Conservation (phyloP, 2,797 vertebrate genomes). For the Sebastes minor region DNA sequence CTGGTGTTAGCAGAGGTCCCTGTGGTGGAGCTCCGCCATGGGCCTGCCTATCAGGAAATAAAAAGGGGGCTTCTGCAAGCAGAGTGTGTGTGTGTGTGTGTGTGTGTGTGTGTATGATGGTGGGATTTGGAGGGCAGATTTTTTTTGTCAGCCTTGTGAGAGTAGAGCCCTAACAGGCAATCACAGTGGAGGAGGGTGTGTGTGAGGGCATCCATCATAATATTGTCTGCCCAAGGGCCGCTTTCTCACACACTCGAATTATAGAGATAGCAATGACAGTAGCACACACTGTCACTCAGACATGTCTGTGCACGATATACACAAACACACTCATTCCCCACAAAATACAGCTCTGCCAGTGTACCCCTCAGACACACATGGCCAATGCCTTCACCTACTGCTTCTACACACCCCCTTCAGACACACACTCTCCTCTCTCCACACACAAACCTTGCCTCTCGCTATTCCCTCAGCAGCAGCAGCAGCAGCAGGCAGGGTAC, state of each 20-base stretch:
- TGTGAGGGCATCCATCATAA: conserved; percentile 79
- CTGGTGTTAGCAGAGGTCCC: conserved; percentile 58
- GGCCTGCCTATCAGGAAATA: conserved; percentile 63
- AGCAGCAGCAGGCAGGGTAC: conserved; percentile 52
- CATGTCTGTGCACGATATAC: conserved; percentile 47
- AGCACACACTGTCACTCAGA: conserved; percentile 73
- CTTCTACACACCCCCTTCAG: conserved; percentile 32
- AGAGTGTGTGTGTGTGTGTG: neutral
- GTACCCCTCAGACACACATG: conserved; percentile 26
- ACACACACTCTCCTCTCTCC: neutral
- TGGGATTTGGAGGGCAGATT: conserved; percentile 66
- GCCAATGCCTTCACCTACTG: conserved; percentile 36
- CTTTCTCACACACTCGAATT: conserved; percentile 75
- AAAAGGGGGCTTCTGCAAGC: conserved; percentile 40
- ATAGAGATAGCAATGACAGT: conserved; percentile 74
- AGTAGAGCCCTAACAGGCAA: conserved; percentile 71
- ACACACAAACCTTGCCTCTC: conserved; percentile 54
- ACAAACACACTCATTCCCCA: conserved; percentile 46
- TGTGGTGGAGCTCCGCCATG: conserved; percentile 55
- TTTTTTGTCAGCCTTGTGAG: conserved; percentile 54
- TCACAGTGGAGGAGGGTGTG: conserved; percentile 67
- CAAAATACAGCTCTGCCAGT: conserved; percentile 47
- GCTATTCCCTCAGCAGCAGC: conserved; percentile 58
- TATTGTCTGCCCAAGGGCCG: conserved; percentile 75
- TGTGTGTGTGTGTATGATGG: conserved; percentile 26